phyloP scores from a whole-genome alignment of 2,113 vertebrate species.

The Carassius gibelio region DNA sequence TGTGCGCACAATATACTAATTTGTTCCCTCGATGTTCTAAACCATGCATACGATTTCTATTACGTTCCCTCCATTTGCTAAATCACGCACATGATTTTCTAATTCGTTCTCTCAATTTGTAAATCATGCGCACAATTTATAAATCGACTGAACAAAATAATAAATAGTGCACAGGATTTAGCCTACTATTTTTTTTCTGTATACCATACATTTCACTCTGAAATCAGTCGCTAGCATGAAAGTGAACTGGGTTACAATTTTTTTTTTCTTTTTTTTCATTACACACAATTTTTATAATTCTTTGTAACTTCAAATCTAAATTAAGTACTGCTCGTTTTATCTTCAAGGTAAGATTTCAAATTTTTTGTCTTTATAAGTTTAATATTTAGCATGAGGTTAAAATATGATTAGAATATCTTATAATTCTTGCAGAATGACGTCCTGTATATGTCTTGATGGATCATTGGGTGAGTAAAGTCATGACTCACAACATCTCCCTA shows the following conservation, averaged over 20 bases:
- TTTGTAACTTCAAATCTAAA: neutral
- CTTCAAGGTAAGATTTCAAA: constrained; percentile 17
- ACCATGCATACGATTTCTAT: no score
- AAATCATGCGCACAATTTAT: no score
- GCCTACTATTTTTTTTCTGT: no score
- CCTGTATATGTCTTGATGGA: neutral
- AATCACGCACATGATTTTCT: no score
- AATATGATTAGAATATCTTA: constrained; percentile 18
- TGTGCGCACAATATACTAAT: no score
- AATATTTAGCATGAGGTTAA: neutral
- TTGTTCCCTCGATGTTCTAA: no score
- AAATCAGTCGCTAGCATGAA: neutral
- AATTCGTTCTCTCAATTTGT: no score
- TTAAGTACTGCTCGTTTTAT: neutral
- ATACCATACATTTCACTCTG: neutral
- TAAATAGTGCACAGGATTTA: no score
- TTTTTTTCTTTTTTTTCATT: no score
- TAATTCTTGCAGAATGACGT: constrained; percentile 18
- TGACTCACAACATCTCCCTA: neutral
- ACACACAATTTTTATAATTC: neutral
- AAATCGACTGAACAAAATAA: no score
- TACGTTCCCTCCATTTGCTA: no score
- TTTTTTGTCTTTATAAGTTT: neutral
- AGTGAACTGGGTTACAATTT: neutral
- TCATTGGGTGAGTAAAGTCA: constrained; percentile 1